Conservation (phyloP, 2,797 vertebrate species). For the Falco naumanni region DNA sequence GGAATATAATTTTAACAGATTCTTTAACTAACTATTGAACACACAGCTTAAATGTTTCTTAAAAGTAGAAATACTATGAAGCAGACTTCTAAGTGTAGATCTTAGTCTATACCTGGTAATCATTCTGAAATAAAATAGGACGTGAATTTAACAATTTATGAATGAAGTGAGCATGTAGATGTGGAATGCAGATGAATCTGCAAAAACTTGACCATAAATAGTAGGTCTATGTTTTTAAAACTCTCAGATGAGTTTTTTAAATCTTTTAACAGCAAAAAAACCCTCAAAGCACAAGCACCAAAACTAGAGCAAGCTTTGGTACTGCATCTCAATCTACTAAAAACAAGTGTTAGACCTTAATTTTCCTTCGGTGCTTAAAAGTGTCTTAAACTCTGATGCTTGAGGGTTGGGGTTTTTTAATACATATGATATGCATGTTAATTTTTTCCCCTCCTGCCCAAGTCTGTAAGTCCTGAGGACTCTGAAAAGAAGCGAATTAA, state of each 20-base stretch:
- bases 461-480: constrained; percentile 89
- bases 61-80: background rate
- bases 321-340: background rate
- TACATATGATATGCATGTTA: background rate
- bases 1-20: background rate
- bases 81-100: background rate
- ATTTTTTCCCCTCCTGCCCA: background rate
- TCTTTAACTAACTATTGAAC: background rate
- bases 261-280: background rate
- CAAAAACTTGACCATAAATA: background rate
- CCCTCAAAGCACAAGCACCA: background rate
- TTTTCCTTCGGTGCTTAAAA: background rate
- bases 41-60: background rate
- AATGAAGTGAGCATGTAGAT: background rate
- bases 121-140: background rate
- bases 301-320: background rate
- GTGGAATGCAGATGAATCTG: background rate
- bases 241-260: background rate
- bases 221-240: background rate
- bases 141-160: background rate
- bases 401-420: background rate
- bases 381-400: background rate
- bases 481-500: constrained; percentile 90
- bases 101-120: background rate
- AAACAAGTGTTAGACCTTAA: background rate